phyloP scores from a whole-genome alignment of 2,888 invertebrate species.

The Pristionchus fissidentatus region DNA sequence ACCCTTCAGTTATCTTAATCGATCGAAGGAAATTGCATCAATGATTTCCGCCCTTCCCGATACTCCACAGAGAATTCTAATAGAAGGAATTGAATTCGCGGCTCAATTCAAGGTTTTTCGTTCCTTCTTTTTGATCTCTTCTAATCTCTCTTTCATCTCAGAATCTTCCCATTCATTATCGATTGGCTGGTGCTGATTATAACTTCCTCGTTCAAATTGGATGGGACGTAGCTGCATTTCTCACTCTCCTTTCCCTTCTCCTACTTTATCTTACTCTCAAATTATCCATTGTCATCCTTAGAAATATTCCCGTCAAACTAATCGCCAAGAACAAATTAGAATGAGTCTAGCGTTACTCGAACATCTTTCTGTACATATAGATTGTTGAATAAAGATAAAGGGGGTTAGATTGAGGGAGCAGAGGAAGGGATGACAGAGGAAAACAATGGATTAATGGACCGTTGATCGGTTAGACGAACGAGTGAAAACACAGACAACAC shows the following conservation, averaged over 20 bases:
- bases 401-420: neutral
- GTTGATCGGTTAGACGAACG: neutral
- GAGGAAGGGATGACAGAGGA: neutral
- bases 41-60: conserved; percentile 2
- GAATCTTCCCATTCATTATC: conserved; percentile 11
- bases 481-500: neutral
- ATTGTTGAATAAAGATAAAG: neutral
- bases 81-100: conserved; percentile 42
- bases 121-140: neutral
- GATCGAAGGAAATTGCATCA: conserved; percentile 1
- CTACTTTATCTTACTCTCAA: neutral
- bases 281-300: neutral
- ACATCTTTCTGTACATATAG: conserved; percentile 25
- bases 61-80: neutral
- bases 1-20: neutral
- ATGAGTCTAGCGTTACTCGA: too few relatives aligned
- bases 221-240: conserved; percentile 32
- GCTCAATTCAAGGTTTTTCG: conserved; percentile 13
- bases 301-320: conserved; percentile 3
- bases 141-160: neutral
- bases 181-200: conserved; percentile 22
- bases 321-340: neutral
- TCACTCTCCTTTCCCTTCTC: neutral
- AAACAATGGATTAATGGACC: conserved; percentile 15
- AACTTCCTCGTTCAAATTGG: conserved; percentile 9